These are phyloP conservation scores for Pogonus chalceus DNA, from an alignment of 1,140 invertebrate species.

Conservation along the genomic window DNA sequence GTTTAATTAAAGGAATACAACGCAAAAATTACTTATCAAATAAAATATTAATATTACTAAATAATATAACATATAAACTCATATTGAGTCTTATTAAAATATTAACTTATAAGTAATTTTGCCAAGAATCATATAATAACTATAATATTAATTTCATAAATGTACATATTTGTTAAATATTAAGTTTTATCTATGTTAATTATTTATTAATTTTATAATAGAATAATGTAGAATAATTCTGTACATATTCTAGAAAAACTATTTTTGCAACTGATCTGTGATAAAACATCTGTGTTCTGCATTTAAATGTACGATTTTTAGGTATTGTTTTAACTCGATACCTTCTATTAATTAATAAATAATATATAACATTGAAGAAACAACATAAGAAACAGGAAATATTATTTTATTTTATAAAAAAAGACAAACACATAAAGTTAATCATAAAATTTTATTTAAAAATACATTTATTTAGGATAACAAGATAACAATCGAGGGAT, in stretches of 20 bases:
- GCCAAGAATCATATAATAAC: no score
- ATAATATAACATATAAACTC: no score
- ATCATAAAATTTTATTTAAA: neutral
- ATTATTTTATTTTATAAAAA: neutral
- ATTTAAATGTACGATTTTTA: neutral
- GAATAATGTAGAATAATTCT: no score
- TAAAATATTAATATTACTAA: no score
- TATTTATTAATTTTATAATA: no score
- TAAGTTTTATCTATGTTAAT: no score
- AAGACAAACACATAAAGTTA: neutral
- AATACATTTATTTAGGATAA: conserved; percentile 6
- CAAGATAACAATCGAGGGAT: conserved; percentile 52
- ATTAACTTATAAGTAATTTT: no score
- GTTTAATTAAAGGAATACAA: no score
- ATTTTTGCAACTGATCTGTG: neutral
- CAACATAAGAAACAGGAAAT: neutral
- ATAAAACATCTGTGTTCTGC: neutral
- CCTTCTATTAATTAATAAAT: neutral
- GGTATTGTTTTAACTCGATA: neutral
- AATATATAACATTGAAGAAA: neutral
- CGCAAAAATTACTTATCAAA: no score
- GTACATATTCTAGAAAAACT: neutral
- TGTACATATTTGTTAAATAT: no score
- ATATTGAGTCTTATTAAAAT: no score
- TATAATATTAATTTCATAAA: no score